Evolutionary conservation across 2,797 vertebrate species (phyloP), one percentile per base, ranked within the genome.

Genomic region (Bradypodion ventrale): DNA sequence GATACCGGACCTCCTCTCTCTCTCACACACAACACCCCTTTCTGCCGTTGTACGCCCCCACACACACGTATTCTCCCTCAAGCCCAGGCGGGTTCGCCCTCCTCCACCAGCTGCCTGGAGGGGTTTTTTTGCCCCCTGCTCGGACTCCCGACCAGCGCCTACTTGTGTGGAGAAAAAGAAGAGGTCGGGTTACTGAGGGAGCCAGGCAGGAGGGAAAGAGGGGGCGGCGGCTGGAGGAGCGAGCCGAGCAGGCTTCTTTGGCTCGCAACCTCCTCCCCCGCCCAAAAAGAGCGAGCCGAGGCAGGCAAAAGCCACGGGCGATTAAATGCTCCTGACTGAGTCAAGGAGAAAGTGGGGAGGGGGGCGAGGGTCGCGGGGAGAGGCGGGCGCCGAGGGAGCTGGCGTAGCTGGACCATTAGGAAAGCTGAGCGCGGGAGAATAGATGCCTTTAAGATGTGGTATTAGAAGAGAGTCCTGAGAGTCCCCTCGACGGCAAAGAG

Each of bases 341-440:
- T n/a, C n/a, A n/a, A n/a, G n/a, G n/a, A n/a, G n/a, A n/a, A 92
- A 95, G 93, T 95, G 92, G 90, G 91, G 91, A 89, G 91, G 82
- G 82, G 90, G 82, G 3, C 49, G 25, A 21, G 82, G 74, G 81
- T 91, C 60, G 52, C 85, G 68, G 88, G 21, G 70, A 92, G 83
- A 91, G 86, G 87, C 93, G 1, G 89, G 94, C 95, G 94, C 93
- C 95, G 85, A 83, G 9, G 56, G 80, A 72, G 69, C 62, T 60
- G 52, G 52, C 37, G 52, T 42, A 96, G 94, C 96, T 96, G 95
- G 90, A 81, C 91, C 92, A 72, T 93, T 90, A 91, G 92, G 85
- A n/a, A n/a, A n/a, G n/a, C n/a, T n/a, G n/a, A n/a, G n/a, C n/a
- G n/a, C n/a, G n/a, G n/a, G n/a, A n/a, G n/a, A n/a, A n/a, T n/a